Conservation (phyloP, 2,797 vertebrate species). For the Phylloscopus collybita region DNA sequence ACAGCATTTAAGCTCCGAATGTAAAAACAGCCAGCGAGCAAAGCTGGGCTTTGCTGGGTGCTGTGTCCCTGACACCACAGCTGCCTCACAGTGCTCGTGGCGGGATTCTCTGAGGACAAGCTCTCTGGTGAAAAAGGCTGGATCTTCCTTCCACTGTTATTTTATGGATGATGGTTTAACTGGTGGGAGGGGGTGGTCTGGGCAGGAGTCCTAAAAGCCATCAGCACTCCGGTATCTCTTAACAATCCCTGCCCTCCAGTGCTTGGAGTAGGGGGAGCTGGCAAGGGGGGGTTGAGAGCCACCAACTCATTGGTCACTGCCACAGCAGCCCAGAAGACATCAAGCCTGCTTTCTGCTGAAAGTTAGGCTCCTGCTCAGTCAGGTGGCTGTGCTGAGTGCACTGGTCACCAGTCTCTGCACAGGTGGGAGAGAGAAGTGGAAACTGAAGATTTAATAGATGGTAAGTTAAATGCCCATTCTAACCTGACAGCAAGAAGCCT, state of each 20-base stretch:
- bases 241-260: neutral
- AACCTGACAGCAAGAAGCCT: neutral
- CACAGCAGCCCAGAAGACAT: neutral
- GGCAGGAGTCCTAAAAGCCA: neutral
- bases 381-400: neutral
- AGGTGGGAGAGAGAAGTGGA: neutral
- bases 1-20: neutral
- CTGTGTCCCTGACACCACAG: fast-evolving
- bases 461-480: neutral
- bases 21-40: neutral
- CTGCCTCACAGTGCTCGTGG: fast-evolving
- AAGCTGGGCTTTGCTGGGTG: neutral
- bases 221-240: neutral
- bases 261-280: neutral
- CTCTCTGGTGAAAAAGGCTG: neutral
- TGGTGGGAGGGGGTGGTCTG: neutral
- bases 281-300: neutral
- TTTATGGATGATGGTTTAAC: neutral
- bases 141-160: neutral
- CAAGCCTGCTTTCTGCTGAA: neutral
- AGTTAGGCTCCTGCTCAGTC: neutral
- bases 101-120: neutral
- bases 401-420: neutral
- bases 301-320: neutral
- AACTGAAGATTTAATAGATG: neutral